phyloP scores from a whole-genome alignment of 2,888 invertebrate genomes.

The Ectobius pallidus region DNA sequence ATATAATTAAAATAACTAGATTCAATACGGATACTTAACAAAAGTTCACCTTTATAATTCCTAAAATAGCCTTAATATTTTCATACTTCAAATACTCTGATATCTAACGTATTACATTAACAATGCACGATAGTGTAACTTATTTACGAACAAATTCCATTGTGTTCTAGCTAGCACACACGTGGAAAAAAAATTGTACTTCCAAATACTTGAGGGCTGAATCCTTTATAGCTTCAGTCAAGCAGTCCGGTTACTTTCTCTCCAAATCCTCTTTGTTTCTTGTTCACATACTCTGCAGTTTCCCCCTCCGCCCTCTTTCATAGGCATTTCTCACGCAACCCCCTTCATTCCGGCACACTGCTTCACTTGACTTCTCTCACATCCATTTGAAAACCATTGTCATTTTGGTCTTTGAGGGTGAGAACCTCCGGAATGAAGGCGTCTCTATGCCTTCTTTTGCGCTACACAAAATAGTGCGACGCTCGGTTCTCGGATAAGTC shows the following conservation, averaged over 20 bases:
- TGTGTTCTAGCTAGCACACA: too few species aligned
- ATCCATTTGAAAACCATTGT: constrained; percentile 26
- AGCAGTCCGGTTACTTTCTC: neutral
- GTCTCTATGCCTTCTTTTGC: neutral
- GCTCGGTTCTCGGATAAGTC: neutral
- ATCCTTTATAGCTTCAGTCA: neutral
- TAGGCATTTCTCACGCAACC: constrained; percentile 5
- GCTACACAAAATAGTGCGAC: neutral
- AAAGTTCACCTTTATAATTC: too few species aligned
- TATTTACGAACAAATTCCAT: too few species aligned
- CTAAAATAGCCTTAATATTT: too few species aligned
- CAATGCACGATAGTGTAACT: too few species aligned
- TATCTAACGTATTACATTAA: too few species aligned
- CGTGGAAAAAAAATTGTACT: too few species aligned
- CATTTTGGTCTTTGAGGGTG: constrained; percentile 7
- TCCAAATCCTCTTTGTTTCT: too few species aligned
- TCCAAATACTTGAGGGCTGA: neutral
- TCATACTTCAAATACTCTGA: too few species aligned
- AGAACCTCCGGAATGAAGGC: neutral
- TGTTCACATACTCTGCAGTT: too few species aligned
- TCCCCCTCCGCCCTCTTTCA: neutral
- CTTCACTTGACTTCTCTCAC: constrained; percentile 13
- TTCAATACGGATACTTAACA: too few species aligned
- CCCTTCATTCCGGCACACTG: constrained; percentile 17
- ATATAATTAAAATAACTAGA: too few species aligned